Evolutionary conservation across 2,888 invertebrate genomes (phyloP), one percentile per base, ranked within the genome.

Genomic region (Drosophila mulleri): DNA sequence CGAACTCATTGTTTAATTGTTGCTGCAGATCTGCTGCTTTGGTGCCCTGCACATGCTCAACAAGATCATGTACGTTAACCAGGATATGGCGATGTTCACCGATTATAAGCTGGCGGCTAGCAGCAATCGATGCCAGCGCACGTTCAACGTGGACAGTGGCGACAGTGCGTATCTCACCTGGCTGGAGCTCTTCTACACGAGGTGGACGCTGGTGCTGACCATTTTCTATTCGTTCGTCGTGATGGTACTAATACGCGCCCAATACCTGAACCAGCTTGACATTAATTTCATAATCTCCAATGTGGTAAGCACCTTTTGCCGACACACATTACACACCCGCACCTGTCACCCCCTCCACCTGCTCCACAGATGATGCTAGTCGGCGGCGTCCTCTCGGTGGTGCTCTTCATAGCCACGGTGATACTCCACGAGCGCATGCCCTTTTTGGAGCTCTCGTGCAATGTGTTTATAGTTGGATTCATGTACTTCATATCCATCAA

Each of bases 231-330:
- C 67, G 12, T 80, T 80, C 47, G 26, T 66, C 2, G 74, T 72
- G 18, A 75, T 84, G 75, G 12, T 82, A 1, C 57, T 83, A 8
- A 69, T 84, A 18, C 73, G 84, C n/a, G 82, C 80, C 29, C 75
- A 84, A 45, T 82, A 75, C 37, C 48, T 83, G 60, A 80, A 67
- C 59, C 67, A 80, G 50, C 72, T 80, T 3, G 63, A 82, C 18
- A 82, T 83, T 7, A 84, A 66, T 62, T 64, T 71, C 52, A 48
- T 78, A 2, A 75, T 70, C 11, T 75, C 78, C 35, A 83, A 78
- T 56, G 65, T 63, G 82, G 83, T 83, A 53, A 76, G 83, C 56
- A 37, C 26, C 2, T n/a, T 4, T 18, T 41, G 20, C 35, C 14
- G 3, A 12, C 20, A 8, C 35, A 23, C 20, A 14, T 37, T 1